Conservation (phyloP, 2,888 invertebrate genomes). For the Sphaeridia pumilis region DNA sequence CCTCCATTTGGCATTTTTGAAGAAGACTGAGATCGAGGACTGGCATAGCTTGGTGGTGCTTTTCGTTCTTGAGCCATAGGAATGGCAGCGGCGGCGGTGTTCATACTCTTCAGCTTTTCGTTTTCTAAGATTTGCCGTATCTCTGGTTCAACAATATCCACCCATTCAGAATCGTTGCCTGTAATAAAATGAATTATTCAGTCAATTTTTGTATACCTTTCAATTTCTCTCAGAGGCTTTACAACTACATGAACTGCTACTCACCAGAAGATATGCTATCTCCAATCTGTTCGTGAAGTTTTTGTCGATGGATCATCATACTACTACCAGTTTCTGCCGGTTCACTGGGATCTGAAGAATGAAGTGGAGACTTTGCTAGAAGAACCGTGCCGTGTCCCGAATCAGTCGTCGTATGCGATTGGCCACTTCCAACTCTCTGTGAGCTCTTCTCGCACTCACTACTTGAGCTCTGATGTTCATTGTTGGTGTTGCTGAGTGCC, state of each 20-base stretch:
- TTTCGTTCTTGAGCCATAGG: slow-evolving; percentile 3
- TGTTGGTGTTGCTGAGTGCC: slow-evolving; percentile 23
- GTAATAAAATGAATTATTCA: slow-evolving; percentile 11
- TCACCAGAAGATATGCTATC: slow-evolving; percentile 34
- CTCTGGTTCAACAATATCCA: slow-evolving; percentile 67
- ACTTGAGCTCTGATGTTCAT: slow-evolving; percentile 23
- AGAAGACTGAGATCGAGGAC: slow-evolving; percentile 2
- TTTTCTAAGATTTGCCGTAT: slow-evolving; percentile 43
- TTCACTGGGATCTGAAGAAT: slow-evolving; percentile 19
- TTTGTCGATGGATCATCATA: slow-evolving; percentile 19
- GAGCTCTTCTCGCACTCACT: slow-evolving; percentile 30
- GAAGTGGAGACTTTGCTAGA: slow-evolving; percentile 28
- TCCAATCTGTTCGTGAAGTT: slow-evolving; percentile 24
- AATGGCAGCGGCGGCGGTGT: not conserved
- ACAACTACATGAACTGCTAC: not conserved
- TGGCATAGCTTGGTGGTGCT: not conserved
- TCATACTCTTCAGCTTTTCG: slow-evolving; percentile 15
- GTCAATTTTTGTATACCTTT: not conserved
- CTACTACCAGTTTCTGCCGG: slow-evolving; percentile 22
- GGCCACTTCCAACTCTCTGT: slow-evolving; percentile 34
- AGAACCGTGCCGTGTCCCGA: slow-evolving; percentile 31
- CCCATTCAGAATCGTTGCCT: slow-evolving; percentile 64
- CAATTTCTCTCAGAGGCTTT: not conserved
- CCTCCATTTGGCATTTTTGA: slow-evolving; percentile 3
- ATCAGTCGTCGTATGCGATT: slow-evolving; percentile 32